phyloP scores from a whole-genome alignment of 2,888 invertebrate genomes.

The Amphipyra berbera region DNA sequence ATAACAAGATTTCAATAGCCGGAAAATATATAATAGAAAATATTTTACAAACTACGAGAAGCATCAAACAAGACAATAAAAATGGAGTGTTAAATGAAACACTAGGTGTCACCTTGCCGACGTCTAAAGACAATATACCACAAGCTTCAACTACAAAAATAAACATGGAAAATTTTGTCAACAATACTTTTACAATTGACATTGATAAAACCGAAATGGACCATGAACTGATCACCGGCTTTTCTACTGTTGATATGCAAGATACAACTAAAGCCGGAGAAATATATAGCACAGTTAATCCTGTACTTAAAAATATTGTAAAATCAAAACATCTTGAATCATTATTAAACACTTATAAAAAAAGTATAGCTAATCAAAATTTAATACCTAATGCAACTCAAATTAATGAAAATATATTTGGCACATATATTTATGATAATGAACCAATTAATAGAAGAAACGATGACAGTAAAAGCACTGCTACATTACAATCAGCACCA shows the following conservation, averaged over 20 bases:
- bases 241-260: slow-evolving; percentile 2
- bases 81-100: neutral
- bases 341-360: neutral
- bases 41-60: neutral
- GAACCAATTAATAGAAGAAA: neutral
- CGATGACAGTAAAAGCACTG: neutral
- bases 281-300: neutral
- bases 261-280: neutral
- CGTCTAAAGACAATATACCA: neutral
- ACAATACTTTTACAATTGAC: neutral
- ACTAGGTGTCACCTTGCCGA: neutral
- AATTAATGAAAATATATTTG: neutral
- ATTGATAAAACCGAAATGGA: neutral
- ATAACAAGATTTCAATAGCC: neutral
- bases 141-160: neutral
- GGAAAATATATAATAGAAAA: neutral
- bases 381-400: neutral
- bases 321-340: neutral
- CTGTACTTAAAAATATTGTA: neutral
- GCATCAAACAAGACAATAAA: neutral
- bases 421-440: neutral
- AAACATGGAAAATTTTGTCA: neutral
- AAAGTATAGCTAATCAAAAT: neutral
- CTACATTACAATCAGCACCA: neutral
- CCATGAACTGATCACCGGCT: neutral